Evolutionary conservation across 2,113 vertebrate species (phyloP).

Genomic region (Cariama cristata): DNA sequence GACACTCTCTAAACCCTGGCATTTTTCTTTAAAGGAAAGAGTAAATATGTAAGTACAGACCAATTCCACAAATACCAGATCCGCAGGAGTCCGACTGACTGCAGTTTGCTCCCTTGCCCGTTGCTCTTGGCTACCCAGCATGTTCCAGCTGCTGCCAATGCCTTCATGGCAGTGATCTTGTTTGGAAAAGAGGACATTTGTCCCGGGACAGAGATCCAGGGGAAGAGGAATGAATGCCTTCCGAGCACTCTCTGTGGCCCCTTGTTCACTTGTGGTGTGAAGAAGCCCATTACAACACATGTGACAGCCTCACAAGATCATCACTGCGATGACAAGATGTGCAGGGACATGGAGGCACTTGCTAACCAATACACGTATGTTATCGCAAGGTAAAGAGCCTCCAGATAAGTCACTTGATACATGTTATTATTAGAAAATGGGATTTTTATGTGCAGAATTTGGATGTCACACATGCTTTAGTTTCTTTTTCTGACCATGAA

Average conservation of each 20-base stretch:
- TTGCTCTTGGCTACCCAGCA: neutral
- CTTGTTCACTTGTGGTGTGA: fast-evolving
- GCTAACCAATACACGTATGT: fast-evolving
- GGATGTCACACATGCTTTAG: neutral
- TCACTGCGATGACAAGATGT: fast-evolving
- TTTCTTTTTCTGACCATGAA: neutral
- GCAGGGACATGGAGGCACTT: neutral
- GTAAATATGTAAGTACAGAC: neutral
- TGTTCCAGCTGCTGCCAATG: neutral
- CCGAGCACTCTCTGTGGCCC: fast-evolving
- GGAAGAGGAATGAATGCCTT: fast-evolving
- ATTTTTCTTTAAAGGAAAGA: neutral
- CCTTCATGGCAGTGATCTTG: neutral
- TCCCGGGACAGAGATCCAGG: neutral
- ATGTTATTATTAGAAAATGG: neutral
- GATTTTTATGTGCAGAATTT: neutral
- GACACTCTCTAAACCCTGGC: neutral
- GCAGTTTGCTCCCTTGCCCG: fast-evolving
- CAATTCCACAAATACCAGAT: neutral
- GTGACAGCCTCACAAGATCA: neutral
- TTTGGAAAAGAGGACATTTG: neutral
- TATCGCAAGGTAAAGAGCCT: neutral
- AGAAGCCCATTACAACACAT: fast-evolving
- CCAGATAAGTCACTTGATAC: neutral
- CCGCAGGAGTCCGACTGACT: neutral